A percentile compares a stretch with the other conserved stretches of the same genome.
Evolutionary conservation across 2,888 invertebrate species (phyloP).

Genomic region (Orthosia incerta): DNA sequence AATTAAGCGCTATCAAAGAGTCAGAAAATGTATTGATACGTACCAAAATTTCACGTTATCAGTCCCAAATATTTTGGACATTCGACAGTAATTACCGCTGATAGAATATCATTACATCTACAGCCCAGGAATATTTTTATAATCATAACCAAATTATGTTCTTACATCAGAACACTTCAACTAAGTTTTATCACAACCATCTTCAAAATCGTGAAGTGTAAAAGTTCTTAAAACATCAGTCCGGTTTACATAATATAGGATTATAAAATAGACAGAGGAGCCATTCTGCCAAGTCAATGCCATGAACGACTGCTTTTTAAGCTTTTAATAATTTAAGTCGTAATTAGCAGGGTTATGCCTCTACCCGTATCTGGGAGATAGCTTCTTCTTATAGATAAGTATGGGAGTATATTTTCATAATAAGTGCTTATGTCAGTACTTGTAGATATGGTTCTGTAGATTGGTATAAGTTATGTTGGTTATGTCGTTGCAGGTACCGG

Average conservation of each 20-base stretch:
- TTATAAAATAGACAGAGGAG: slow-evolving; percentile 59
- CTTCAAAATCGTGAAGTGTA: slow-evolving; percentile 39
- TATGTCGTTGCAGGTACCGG: not conserved
- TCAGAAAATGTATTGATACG: too few relatives aligned
- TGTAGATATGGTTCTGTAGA: not conserved
- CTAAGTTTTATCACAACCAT: not conserved
- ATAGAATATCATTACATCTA: too few relatives aligned
- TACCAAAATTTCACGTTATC: too few relatives aligned
- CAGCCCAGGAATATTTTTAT: not conserved
- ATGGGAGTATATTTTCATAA: slow-evolving; percentile 29
- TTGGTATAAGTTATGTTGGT: not conserved
- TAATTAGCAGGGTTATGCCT: slow-evolving; percentile 48
- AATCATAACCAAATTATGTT: not conserved
- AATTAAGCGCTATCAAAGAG: too few relatives aligned
- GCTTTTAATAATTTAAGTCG: slow-evolving; percentile 57
- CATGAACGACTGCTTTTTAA: slow-evolving; percentile 56
- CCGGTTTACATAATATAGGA: slow-evolving; percentile 56
- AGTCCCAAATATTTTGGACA: too few relatives aligned
- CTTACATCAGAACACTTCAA: not conserved
- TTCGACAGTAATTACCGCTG: too few relatives aligned
- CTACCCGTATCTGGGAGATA: slow-evolving; percentile 17
- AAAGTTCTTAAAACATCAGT: slow-evolving; percentile 37
- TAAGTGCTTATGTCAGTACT: slow-evolving; percentile 23
- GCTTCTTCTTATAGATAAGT: slow-evolving; percentile 21
- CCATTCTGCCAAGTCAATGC: slow-evolving; percentile 42